Base-by-base conservation (phyloP, 2,797 vertebrate genomes). In the Lutjanus campechanus region DNA sequence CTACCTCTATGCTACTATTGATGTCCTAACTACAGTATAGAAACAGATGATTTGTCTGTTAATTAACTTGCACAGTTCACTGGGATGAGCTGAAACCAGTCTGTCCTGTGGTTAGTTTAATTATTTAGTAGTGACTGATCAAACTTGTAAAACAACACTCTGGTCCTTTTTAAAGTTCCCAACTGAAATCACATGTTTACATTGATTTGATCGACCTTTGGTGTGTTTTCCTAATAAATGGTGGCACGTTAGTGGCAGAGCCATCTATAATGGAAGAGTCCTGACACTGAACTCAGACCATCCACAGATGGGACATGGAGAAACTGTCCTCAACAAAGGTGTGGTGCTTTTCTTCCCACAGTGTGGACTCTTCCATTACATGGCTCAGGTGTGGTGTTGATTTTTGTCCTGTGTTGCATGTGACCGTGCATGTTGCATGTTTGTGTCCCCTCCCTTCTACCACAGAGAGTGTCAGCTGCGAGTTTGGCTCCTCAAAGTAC, bases 401-500 rank as follows among this genome's bases (percentile, higher is more conserved):
- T 90, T 83, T 68, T 67, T 86, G 69, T 89, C 64, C 54, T 85
- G 84, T 91, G 84, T 85, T 88, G 93, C 94, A 92, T 86, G 94
- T 94, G 77, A 93, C 85, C 84, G 17, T 88, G 93, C 93, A 94
- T 88, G 93, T 89, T 91, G 93, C 93, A 92, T 92, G 81, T 87
- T 36, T 88, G 78, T 92, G 65, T 77, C 81, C 79, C 85, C 73
- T 76, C 79, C 85, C 75, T 75, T 91, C 64, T 90, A 83, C 80
- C 74, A 88, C 92, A 96, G 95, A 96, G 65, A 85, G 83, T 0
- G 69, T 93, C 80, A 96, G 96, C 95, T 96, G 96, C 76, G 92
- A 93, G 50, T 96, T 95, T 86, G 96, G 95, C 87, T 96, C 96
- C 77, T 85, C 66, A 79, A 96, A 96, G 85, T 96, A 95, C 92